These are phyloP conservation scores for Lepidothrix coronata DNA, from an alignment of 2,113 vertebrate species.

Conservation along the genomic window DNA sequence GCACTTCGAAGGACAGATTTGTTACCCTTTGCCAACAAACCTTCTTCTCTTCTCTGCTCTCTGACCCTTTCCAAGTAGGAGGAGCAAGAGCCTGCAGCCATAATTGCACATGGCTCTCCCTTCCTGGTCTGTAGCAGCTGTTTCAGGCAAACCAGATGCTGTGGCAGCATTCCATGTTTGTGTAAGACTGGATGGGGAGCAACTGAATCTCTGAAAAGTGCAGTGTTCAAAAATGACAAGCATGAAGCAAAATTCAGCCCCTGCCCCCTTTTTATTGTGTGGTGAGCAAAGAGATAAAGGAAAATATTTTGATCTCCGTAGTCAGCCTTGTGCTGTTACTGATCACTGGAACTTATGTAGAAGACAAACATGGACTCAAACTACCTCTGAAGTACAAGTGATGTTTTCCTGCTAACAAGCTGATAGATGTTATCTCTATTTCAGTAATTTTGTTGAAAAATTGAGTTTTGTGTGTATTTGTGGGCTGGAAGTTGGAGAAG, in stretches of 20 bases:
- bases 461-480: not conserved
- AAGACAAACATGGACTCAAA: not conserved
- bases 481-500: not conserved
- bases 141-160: not conserved
- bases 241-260: not conserved
- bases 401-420: not conserved
- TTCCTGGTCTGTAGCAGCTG: not conserved
- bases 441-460: not conserved
- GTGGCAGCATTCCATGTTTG: not conserved
- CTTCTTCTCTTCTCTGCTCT: not conserved
- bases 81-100: not conserved
- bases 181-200: not conserved
- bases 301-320: not conserved
- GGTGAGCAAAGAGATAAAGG: not conserved
- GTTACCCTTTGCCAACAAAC: not conserved
- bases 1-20: not conserved
- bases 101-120: accelerated
- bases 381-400: not conserved
- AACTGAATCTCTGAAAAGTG: not conserved
- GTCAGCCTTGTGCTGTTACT: not conserved
- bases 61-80: not conserved
- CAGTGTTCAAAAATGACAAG: not conserved
- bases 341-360: not conserved
- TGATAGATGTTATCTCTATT: not conserved
- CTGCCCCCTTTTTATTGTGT: not conserved